Base-by-base conservation (phyloP, 2,113 vertebrate species). In the Albula goreensis region DNA sequence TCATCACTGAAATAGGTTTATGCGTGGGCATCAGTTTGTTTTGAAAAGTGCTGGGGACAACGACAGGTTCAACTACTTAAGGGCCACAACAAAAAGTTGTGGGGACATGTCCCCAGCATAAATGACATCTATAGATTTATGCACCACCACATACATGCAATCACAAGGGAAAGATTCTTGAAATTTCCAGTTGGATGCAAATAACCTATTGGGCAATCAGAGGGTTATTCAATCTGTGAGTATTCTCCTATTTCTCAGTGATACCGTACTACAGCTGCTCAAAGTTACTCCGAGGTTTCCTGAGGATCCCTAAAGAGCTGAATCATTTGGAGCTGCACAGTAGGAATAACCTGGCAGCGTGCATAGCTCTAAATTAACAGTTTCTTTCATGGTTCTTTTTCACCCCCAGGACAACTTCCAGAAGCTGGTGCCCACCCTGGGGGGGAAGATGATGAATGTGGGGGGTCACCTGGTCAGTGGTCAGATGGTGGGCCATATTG, bases 351-450 rank as follows among this genome's bases (percentile, higher is more conserved):
- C 5, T 31, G 2, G 2, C 2, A 31, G n/a, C 6, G 8, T 5
- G 17, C 17, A 70, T 17, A 70, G 63, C 19, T 70, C 2, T 70
- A 17, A n/a, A 70, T 7, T 19, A n/a, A 31, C 22, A 74, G 9
- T 31, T 74, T 31, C 2, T 31, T 31, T n/a, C 70, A 19, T 81
- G 31, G 84, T 84, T 51, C 87, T 41, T 50, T 74, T 90, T 87
- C 91, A 84, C 85, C 53, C 89, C 79, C 89, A 99, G 98, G 98
- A 99, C 92, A 96, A 97, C 89, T 94, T 99, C 87, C 97, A 98
- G 95, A 97, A 96, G 94, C 97, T 97, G 91, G 96, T 98, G 92
- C 97, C 98, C 4, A 92, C 95, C 25, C 92, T 95, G 31, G 98
- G 98, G 83, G 97, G 97, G 86, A 95, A 90, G 91, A 94, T 97